Evolutionary conservation across 1,140 invertebrate genomes (phyloP), one percentile per base, ranked within the genome.

Genomic region (Coboldia fuscipes): DNA sequence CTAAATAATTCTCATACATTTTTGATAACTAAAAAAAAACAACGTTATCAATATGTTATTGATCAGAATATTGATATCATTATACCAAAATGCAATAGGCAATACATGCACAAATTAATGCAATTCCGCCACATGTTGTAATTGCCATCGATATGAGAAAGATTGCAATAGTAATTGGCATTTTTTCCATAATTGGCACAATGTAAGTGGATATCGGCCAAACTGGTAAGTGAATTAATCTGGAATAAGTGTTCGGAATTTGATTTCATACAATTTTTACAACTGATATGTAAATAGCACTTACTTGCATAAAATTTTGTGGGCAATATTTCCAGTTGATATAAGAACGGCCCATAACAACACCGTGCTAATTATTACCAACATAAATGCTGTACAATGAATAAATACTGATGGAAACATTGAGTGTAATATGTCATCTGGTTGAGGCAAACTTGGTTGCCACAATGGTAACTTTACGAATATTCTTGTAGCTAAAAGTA

Each of bases 1-100:
- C 74, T 12, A 78, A 46, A 44, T 72, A 75, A 47, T 78, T 72
- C 50, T 78, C 73, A 24, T 73, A 77, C 54, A 75, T 68, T 57
- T 67, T 72, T 3, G 70, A 72, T 4, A 78, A 43, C 63, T 72
- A 54, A 23, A 61, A 52, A 37, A 57, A 46, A 33, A 48, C n/a
- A n/a, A n/a, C n/a, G n/a, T n/a, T n/a, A n/a, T n/a, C n/a, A 50
- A 33, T 47, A 46, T 2, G 55, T 35, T 34, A 16, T 32, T 21
- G 40, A 30, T 35, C 23, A 24, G 20, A 32, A 29, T 31, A 35
- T 38, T 23, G 20, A 12, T 29, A 37, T 35, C 21, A 28, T 24
- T 28, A 46, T 46, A 66, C 62, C 51, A 65, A 61, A 18, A 68
- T 40, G 39, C 67, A 68, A 45, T 68, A 69, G 41, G 67, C 65